Conservation (phyloP, 2,888 invertebrate genomes). For the Trissolcus japonicus region DNA sequence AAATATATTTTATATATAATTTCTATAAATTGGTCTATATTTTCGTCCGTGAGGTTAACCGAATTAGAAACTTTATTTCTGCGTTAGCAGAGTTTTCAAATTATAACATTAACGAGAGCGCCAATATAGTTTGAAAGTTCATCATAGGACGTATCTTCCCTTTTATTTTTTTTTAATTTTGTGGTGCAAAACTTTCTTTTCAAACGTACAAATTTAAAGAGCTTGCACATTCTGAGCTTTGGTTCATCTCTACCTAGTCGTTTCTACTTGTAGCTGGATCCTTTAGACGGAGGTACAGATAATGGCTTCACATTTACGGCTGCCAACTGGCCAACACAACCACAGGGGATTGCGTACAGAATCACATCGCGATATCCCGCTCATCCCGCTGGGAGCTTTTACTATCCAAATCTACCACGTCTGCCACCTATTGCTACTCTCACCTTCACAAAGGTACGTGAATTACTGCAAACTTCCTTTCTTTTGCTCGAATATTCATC, state of each 20-base stretch:
- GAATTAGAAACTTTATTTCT: too few relatives aligned
- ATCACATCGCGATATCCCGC: constrained; percentile 93
- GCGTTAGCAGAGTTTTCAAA: neutral
- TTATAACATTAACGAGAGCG: neutral
- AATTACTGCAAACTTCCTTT: constrained; percentile 19
- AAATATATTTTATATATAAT: too few relatives aligned
- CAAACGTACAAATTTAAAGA: constrained; percentile 23
- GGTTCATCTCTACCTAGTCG: constrained; percentile 26
- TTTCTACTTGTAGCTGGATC: constrained; percentile 83
- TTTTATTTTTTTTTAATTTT: neutral
- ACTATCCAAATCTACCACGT: constrained; percentile 91
- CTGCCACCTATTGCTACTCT: constrained; percentile 94
- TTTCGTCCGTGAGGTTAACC: too few relatives aligned
- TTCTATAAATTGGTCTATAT: too few relatives aligned
- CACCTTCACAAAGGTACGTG: constrained; percentile 90
- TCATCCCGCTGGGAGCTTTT: constrained; percentile 96
- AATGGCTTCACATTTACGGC: constrained; percentile 97
- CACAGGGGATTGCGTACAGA: constrained; percentile 90
- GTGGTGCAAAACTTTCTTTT: constrained; percentile 15
- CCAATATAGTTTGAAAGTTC: neutral
- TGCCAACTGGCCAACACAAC: constrained; percentile 96
- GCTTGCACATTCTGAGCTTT: constrained; percentile 25
- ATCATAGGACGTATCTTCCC: too few relatives aligned
- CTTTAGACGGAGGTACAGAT: constrained; percentile 95
- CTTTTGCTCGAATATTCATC: constrained; percentile 10